A percentile compares a stretch with the other conserved stretches of the same genome.
Conservation (phyloP, 2,797 vertebrate genomes). For the Xenentodon cancila region DNA sequence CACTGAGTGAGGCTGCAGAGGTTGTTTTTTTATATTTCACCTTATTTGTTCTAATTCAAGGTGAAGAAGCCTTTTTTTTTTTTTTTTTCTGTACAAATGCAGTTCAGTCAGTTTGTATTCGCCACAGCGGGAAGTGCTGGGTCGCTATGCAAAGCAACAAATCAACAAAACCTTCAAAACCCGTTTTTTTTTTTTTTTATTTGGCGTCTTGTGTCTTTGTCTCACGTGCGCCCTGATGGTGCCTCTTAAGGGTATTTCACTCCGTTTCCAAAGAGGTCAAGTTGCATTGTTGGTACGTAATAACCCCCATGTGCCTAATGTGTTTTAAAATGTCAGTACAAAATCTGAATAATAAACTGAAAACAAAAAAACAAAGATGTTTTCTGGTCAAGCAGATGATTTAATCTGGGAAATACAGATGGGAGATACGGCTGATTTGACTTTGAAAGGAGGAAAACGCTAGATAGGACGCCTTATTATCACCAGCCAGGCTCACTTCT, state of each 20-base stretch:
- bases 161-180: slow-evolving; percentile 14
- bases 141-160: slow-evolving; percentile 10
- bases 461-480: no score
- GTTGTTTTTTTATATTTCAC: slow-evolving; percentile 9
- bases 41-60: slow-evolving; percentile 25
- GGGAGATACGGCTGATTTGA: no score
- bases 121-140: slow-evolving; percentile 9
- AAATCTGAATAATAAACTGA: slow-evolving; percentile 44
- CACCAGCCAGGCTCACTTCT: no score
- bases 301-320: neutral
- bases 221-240: slow-evolving; percentile 7
- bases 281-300: slow-evolving; percentile 17
- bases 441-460: no score
- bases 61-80: slow-evolving; percentile 13
- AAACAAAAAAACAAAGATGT: neutral
- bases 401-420: no score
- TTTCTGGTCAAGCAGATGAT: no score
- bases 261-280: slow-evolving; percentile 27
- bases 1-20: neutral
- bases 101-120: slow-evolving; percentile 1
- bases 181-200: slow-evolving; percentile 14
- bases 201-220: neutral
- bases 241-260: slow-evolving; percentile 33
- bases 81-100: slow-evolving; percentile 13
- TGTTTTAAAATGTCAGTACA: slow-evolving; percentile 10